These are phyloP conservation scores for Phacellophora camtschatica DNA, from an alignment of 30 jellyfish, hydroid and myxozoan species.

Conservation along the genomic window DNA sequence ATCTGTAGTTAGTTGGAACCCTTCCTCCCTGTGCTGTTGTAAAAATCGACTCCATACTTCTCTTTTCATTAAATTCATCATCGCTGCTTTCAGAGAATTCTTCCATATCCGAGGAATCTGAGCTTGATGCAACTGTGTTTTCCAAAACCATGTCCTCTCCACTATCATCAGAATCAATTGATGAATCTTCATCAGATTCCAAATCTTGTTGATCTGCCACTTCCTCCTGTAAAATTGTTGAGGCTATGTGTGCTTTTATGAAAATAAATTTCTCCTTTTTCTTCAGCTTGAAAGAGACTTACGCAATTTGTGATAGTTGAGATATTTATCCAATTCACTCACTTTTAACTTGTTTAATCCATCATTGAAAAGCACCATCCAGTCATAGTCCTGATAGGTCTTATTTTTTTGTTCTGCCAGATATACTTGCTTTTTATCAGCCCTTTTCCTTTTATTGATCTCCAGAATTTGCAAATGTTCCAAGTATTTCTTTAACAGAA, in stretches of 20 bases:
- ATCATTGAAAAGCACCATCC: not conserved
- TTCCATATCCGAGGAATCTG: slow-evolving; percentile 32
- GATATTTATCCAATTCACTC: slow-evolving; percentile 9
- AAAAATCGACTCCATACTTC: not conserved
- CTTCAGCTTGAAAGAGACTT: not conserved
- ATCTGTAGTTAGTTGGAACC: slow-evolving; percentile 29
- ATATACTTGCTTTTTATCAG: slow-evolving; percentile 20
- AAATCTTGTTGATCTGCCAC: not conserved
- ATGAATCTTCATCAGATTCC: slow-evolving; percentile 16
- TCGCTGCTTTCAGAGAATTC: slow-evolving; percentile 8
- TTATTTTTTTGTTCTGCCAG: slow-evolving; percentile 17
- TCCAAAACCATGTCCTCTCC: slow-evolving; percentile 23
- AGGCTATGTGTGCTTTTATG: slow-evolving; percentile 9
- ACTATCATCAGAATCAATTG: slow-evolving; percentile 1
- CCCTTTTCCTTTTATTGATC: slow-evolving; percentile 7
- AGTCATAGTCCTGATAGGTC: not conserved
- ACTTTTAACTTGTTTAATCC: not conserved
- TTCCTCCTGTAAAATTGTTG: not conserved
- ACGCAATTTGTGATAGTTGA: not conserved
- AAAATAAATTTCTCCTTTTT: slow-evolving; percentile 16
- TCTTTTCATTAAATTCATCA: not conserved
- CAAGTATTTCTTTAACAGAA: slow-evolving; percentile 12
- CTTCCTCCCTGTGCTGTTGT: slow-evolving; percentile 19
- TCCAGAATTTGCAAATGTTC: slow-evolving; percentile 22
- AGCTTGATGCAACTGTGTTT: slow-evolving; percentile 21